Percentiles rank a stretch among this genome's conserved stretches.
Conservation (phyloP, 37 sponge, comb jelly and placozoan genomes). For the Crambe crambe region DNA sequence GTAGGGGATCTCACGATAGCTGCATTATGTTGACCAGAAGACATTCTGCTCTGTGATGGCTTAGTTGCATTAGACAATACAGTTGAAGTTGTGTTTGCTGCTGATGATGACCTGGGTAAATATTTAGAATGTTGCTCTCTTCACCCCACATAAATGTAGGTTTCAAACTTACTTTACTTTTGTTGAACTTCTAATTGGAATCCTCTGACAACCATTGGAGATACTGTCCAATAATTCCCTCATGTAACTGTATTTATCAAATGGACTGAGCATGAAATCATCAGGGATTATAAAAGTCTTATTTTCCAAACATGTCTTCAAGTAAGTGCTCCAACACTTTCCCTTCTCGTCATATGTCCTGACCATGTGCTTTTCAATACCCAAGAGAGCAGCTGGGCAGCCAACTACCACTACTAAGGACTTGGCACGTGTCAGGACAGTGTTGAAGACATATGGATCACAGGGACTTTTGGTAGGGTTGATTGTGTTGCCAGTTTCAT, state of each 20-base stretch:
- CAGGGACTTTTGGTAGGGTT: conserved; percentile 79
- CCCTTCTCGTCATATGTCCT: background rate
- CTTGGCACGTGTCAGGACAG: conserved; percentile 67
- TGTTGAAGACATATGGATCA: conserved; percentile 75
- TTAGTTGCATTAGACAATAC: no score
- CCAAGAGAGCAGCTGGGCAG: conserved; percentile 46
- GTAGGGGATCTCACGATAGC: no score
- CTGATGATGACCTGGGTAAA: no score
- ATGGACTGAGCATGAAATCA: background rate
- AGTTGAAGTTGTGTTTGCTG: no score
- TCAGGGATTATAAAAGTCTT: conserved; percentile 20
- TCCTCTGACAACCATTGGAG: background rate
- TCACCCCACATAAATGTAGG: no score
- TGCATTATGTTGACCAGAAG: no score
- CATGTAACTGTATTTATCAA: no score
- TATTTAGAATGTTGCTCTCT: no score
- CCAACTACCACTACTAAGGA: conserved; percentile 69
- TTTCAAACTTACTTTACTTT: no score
- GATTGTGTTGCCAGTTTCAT: conserved; percentile 15
- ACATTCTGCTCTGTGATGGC: no score
- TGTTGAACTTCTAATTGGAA: background rate
- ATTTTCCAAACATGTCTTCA: conserved; percentile 36
- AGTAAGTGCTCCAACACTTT: conserved; percentile 61
- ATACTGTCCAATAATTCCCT: no score
- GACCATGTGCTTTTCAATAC: conserved; percentile 32